Evolutionary conservation across 2,113 vertebrate genomes (phyloP).

Genomic region (Actenoides lindsayi): DNA sequence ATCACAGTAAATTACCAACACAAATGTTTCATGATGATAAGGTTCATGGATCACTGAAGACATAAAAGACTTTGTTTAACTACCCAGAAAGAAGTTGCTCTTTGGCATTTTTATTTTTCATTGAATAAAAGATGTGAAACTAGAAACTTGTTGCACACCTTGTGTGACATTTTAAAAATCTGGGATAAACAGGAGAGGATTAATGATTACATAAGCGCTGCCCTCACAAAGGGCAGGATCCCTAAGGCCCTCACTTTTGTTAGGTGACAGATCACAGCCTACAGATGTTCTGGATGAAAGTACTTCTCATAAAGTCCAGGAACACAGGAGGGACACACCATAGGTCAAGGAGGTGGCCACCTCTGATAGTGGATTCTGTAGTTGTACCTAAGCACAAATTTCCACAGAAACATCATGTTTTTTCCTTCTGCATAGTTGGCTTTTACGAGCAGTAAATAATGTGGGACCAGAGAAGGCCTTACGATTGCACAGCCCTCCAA

Average conservation of each 20-base stretch:
- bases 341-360: background rate
- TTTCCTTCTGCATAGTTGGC: background rate
- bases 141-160: background rate
- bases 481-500: background rate
- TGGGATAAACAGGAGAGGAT: background rate
- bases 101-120: background rate
- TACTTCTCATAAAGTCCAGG: background rate
- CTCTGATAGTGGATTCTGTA: background rate
- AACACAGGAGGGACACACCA: background rate
- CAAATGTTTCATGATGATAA: background rate
- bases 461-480: background rate
- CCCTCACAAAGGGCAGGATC: background rate
- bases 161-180: background rate
- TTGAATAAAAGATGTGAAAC: slow-evolving; percentile 25
- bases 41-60: slow-evolving; percentile 24
- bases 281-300: background rate
- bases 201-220: background rate
- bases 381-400: background rate
- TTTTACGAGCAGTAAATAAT: background rate
- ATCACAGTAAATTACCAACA: slow-evolving; percentile 1
- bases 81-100: slow-evolving; percentile 3
- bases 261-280: background rate
- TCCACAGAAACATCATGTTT: background rate
- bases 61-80: slow-evolving; percentile 49
- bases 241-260: background rate